Conservation (phyloP, 2,113 vertebrate species). For the Thalassoma bifasciatum region DNA sequence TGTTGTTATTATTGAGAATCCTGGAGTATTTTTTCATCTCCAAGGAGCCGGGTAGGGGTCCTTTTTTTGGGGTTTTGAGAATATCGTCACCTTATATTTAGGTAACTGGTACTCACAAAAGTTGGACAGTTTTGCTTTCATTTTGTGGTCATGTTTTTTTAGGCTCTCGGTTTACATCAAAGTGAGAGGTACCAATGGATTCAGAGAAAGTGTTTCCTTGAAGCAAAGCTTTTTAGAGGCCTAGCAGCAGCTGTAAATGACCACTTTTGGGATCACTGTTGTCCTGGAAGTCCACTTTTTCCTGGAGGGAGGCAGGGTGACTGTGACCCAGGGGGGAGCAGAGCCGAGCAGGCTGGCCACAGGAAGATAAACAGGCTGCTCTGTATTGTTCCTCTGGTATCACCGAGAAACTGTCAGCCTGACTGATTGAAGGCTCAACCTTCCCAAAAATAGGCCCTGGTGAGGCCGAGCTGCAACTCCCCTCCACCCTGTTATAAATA, state of each 20-base stretch:
- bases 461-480: constrained; percentile 60
- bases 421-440: constrained; percentile 71
- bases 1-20: too few relatives aligned
- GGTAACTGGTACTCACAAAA: too few relatives aligned
- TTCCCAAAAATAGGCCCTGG: constrained; percentile 76
- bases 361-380: constrained; percentile 72
- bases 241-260: background rate
- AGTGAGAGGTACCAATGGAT: background rate
- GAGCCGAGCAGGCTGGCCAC: constrained; percentile 19
- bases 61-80: too few relatives aligned
- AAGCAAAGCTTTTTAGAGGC: constrained; percentile 5
- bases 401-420: constrained; percentile 66
- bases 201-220: constrained; percentile 6
- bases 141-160: too few relatives aligned
- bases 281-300: constrained; percentile 57
- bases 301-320: constrained; percentile 58
- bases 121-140: too few relatives aligned
- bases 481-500: constrained; percentile 80
- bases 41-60: too few relatives aligned
- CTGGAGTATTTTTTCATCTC: too few relatives aligned
- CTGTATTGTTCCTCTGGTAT: constrained; percentile 75
- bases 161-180: background rate
- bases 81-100: too few relatives aligned
- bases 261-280: constrained; percentile 24
- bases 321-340: constrained; percentile 45